Evolutionary conservation across 2,797 vertebrate species (phyloP).

Genomic region (Macrochelys suwanniensis): DNA sequence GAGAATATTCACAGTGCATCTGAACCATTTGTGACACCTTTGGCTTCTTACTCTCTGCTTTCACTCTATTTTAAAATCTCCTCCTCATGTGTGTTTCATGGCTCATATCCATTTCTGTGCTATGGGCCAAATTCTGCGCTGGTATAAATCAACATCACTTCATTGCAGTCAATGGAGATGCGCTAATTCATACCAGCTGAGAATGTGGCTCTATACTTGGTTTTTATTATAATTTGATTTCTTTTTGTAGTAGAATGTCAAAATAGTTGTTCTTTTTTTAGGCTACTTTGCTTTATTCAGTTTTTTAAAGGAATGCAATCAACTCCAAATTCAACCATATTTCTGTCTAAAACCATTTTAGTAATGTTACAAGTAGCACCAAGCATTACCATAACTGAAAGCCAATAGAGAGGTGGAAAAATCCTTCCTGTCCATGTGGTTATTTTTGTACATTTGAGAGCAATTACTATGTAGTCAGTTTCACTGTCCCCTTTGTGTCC

Average conservation of each 20-base stretch:
- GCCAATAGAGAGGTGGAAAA: neutral
- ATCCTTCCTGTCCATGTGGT: neutral
- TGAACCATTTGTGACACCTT: fast-evolving
- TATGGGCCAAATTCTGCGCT: neutral
- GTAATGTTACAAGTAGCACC: neutral
- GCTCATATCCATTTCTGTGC: fast-evolving
- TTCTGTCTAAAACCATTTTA: neutral
- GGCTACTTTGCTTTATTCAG: neutral
- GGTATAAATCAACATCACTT: fast-evolving
- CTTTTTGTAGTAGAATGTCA: neutral
- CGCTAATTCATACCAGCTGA: no score
- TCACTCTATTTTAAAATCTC: neutral
- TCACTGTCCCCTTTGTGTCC: neutral
- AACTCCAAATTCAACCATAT: neutral
- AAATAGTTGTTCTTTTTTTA: neutral
- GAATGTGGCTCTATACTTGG: fast-evolving
- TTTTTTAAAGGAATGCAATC: neutral
- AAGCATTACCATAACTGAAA: neutral
- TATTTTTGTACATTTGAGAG: neutral
- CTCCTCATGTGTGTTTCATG: neutral
- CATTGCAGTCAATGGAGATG: fast-evolving
- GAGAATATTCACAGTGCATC: neutral
- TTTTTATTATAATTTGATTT: neutral
- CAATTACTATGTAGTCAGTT: neutral
- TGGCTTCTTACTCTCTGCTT: fast-evolving